These are phyloP conservation scores for Pristionchus maxplancki DNA, from an alignment of 2,888 invertebrate species.

Conservation along the genomic window DNA sequence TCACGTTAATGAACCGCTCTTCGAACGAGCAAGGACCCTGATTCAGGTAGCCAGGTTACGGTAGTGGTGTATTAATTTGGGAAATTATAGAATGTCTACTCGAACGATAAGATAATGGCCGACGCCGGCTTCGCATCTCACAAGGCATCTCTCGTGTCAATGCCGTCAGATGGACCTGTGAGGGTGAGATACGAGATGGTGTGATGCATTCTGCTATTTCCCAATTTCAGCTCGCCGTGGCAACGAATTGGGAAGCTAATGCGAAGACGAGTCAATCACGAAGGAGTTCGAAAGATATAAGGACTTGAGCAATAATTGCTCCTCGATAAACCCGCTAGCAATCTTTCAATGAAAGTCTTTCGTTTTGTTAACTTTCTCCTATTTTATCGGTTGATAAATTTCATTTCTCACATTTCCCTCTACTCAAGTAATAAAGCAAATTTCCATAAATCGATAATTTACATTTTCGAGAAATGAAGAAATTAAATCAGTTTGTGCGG, in stretches of 20 bases:
- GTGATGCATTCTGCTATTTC: neutral
- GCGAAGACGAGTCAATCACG: neutral
- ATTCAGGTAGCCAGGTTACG: slow-evolving; percentile 40
- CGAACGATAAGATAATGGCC: slow-evolving; percentile 42
- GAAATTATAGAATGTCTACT: slow-evolving; percentile 43
- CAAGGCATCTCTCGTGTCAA: slow-evolving; percentile 25
- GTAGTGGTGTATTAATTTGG: neutral
- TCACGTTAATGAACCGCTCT: slow-evolving; percentile 45
- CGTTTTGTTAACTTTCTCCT: neutral
- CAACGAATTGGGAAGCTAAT: neutral
- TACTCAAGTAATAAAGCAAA: neutral
- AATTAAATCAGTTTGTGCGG: slow-evolving; percentile 11
- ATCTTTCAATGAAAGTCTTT: slow-evolving; percentile 26
- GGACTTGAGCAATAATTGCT: neutral
- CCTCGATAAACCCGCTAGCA: neutral
- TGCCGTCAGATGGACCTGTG: neutral
- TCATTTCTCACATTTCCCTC: neutral
- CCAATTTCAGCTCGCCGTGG: slow-evolving; percentile 2
- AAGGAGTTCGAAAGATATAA: neutral
- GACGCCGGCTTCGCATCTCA: slow-evolving; percentile 32
- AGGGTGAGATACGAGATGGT: neutral
- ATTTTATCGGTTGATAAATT: slow-evolving; percentile 17
- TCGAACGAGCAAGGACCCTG: slow-evolving; percentile 48
- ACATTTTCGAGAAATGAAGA: neutral
- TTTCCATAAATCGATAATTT: neutral